These are phyloP conservation scores for Torymus texanus DNA, from an alignment of 2,888 invertebrate species.

Conservation along the genomic window DNA sequence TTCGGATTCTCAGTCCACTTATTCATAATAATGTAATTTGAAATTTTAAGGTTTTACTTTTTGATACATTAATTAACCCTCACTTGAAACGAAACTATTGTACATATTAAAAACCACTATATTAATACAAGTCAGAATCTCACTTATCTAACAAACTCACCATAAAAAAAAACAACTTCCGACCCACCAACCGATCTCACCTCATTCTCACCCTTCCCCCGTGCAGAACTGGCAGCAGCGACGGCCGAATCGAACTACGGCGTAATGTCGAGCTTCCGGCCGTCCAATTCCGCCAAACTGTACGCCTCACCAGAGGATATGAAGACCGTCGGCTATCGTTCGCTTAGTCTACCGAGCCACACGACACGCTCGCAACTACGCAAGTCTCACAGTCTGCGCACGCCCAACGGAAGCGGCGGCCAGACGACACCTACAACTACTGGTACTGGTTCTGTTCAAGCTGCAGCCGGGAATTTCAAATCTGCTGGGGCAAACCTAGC, in stretches of 20 bases:
- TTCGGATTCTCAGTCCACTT: too few relatives aligned
- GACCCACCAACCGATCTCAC: too few relatives aligned
- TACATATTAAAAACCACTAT: too few relatives aligned
- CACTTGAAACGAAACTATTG: too few relatives aligned
- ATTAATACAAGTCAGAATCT: too few relatives aligned
- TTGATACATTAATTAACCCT: too few relatives aligned
- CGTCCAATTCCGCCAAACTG: conserved; percentile 88
- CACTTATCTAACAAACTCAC: too few relatives aligned
- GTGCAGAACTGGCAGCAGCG: conserved; percentile 73
- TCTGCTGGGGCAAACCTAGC: conserved; percentile 64
- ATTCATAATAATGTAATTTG: too few relatives aligned
- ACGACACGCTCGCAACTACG: conserved; percentile 78
- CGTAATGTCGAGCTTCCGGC: conserved; percentile 92
- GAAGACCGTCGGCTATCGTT: conserved; percentile 82
- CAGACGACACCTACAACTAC: too few relatives aligned
- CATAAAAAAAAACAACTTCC: too few relatives aligned
- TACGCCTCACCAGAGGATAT: conserved; percentile 93
- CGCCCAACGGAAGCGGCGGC: conserved; percentile 68
- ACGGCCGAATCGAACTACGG: conserved; percentile 75
- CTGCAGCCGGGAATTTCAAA: conserved; percentile 73
- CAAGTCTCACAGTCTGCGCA: conserved; percentile 80
- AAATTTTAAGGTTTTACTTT: too few relatives aligned
- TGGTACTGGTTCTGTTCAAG: conserved; percentile 21
- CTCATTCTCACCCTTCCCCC: too few relatives aligned
- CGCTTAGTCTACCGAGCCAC: conserved; percentile 77